Percentiles rank a stretch among this genome's conserved stretches.
Conservation (phyloP, 2,113 vertebrate genomes). For the Poicephalus gulielmi region DNA sequence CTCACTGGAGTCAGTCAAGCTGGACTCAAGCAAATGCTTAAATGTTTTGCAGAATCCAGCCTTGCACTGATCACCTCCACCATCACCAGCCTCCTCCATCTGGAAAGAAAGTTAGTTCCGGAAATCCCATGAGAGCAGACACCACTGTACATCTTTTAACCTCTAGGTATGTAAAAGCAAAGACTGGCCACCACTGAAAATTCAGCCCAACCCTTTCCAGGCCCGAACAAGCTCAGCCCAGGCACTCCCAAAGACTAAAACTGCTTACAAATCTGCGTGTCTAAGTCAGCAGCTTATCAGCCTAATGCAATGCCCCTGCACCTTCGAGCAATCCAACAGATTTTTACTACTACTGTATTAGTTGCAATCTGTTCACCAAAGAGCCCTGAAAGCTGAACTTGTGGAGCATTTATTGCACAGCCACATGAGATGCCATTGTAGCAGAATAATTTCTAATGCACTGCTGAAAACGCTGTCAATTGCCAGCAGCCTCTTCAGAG, state of each 20-base stretch:
- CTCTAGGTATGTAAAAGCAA: not conserved
- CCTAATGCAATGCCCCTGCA: conserved; percentile 12
- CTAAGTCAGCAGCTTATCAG: conserved; percentile 15
- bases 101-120: conserved; percentile 20
- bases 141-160: not conserved
- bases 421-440: not conserved
- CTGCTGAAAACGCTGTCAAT: not conserved
- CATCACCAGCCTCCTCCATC: conserved; percentile 26
- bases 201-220: not conserved
- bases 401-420: not conserved
- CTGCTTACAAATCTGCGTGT: not conserved
- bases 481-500: not conserved
- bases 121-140: not conserved
- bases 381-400: conserved; percentile 12
- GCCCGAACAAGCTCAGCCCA: conserved; percentile 24
- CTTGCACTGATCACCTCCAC: not conserved
- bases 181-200: conserved; percentile 17
- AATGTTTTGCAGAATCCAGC: conserved; percentile 17
- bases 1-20: not conserved
- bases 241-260: conserved; percentile 1
- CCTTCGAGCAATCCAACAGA: not conserved
- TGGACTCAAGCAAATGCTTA: not conserved
- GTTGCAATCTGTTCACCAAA: conserved; percentile 20
- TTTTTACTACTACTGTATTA: conserved; percentile 12
- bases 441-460: conserved; percentile 1